Conservation (phyloP, 2,113 vertebrate genomes). For the Peromyscus polionotus region DNA sequence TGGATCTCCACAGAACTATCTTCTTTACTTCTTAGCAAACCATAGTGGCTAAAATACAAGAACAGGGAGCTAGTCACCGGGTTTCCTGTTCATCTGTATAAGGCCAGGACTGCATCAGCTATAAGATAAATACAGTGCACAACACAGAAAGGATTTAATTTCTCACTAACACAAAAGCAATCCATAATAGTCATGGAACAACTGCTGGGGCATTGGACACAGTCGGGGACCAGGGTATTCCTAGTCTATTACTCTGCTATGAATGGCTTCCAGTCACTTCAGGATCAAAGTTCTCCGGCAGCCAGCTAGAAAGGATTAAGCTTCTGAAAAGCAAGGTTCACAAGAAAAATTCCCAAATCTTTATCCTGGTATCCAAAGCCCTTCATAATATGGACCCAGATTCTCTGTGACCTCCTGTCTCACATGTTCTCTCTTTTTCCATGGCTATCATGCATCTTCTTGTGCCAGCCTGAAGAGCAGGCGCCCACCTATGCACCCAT, state of each 20-base stretch:
- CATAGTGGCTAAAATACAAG: neutral
- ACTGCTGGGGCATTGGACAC: neutral
- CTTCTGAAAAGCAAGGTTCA: neutral
- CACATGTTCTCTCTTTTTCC: neutral
- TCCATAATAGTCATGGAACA: neutral
- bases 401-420: conserved; percentile 26
- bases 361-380: conserved; percentile 21
- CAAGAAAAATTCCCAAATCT: conserved; percentile 40
- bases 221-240: neutral
- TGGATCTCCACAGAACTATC: neutral
- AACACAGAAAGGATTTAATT: conserved; percentile 8
- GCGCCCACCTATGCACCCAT: neutral
- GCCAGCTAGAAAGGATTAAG: neutral
- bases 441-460: neutral
- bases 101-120: neutral
- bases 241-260: neutral
- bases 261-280: conserved; percentile 23
- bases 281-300: conserved; percentile 14
- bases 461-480: neutral
- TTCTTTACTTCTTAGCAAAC: conserved; percentile 34
- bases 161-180: conserved; percentile 48
- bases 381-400: neutral
- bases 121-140: neutral
- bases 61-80: neutral
- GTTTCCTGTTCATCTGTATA: neutral